Base-by-base conservation (phyloP, 2,797 vertebrate species). In the Enteromius treurensis region DNA sequence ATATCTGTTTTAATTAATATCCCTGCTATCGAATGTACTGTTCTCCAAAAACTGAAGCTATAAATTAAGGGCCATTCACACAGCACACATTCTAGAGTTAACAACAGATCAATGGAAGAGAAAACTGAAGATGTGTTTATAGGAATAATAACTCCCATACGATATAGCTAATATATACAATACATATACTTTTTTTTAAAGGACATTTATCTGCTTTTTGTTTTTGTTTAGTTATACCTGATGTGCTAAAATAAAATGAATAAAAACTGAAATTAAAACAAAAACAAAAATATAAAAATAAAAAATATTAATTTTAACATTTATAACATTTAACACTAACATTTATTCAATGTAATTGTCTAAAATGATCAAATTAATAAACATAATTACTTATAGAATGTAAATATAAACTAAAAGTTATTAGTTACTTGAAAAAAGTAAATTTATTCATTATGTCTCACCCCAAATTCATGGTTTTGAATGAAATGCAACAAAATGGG, bases 51-150 rank as follows among this genome's bases (percentile, higher is more conserved):
- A 62, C 14, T 15, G 2, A 62, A 62, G 19, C 51, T n/a, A 51
- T 47, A 34, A 78, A 21, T 29, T 0, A 4, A 60, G 40, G 17
- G 4, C 23, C 1, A 5, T 64, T 64, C 37, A 26, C 55, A 64
- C 23, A 58, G 51, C 19, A 40, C 47, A n/a, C 29, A 32, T 75
- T 75, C 17, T 55, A 75, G 69, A 14, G 69, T 26, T 49, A n/a
- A 75, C 26, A 73, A 26, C 21, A 58, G 19, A 2, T 62, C 19
- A 40, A 26, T 5, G 6, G 11, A 23, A 23, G n/a, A 9, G 4
- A 60, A 40, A 42, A 77, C 37, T 47, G 34, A 70, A 45, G 11
- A 34, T 60, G 47, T 53, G 74, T 77, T 76, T 60, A 42, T 58
- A 77, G 8, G 51, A 32, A 60, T 7, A 60, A 40, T 23, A 42